phyloP scores from a whole-genome alignment of 1,140 invertebrate species.

The Anastrepha obliqua region DNA sequence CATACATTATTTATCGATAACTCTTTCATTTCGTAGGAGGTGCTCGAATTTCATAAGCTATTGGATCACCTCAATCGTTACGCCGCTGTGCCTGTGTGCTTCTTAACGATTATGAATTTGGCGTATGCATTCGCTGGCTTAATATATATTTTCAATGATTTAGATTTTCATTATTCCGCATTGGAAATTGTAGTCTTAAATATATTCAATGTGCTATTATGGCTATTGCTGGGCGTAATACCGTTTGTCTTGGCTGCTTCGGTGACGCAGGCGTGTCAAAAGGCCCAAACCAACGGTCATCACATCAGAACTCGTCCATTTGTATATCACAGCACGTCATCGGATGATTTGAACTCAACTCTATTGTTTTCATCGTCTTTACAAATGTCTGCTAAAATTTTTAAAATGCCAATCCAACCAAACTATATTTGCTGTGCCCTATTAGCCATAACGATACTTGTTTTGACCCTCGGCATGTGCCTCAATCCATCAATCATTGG shows the following conservation, averaged over 20 bases:
- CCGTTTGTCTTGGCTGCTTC: slow-evolving; percentile 85
- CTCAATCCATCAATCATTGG: slow-evolving; percentile 69
- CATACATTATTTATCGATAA: slow-evolving; percentile 55
- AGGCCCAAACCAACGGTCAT: slow-evolving; percentile 83
- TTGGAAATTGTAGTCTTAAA: slow-evolving; percentile 78
- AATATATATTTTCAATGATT: slow-evolving; percentile 79
- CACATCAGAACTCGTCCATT: slow-evolving; percentile 86
- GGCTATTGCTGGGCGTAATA: slow-evolving; percentile 80
- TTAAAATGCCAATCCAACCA: slow-evolving; percentile 82
- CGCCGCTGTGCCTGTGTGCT: slow-evolving; percentile 82
- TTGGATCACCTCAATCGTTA: slow-evolving; percentile 84
- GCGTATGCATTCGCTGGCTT: slow-evolving; percentile 82
- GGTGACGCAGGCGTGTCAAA: slow-evolving; percentile 83
- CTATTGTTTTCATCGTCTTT: slow-evolving; percentile 85
- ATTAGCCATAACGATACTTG: slow-evolving; percentile 77
- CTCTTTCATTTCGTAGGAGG: slow-evolving; percentile 76
- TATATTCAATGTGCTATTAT: slow-evolving; percentile 80
- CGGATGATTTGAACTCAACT: slow-evolving; percentile 84
- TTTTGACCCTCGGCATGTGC: slow-evolving; percentile 83
- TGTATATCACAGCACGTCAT: slow-evolving; percentile 84
- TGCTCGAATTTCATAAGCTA: slow-evolving; percentile 84
- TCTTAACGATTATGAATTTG: slow-evolving; percentile 84
- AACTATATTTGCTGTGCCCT: slow-evolving; percentile 81
- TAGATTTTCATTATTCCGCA: slow-evolving; percentile 74
- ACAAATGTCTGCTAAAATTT: slow-evolving; percentile 83